Evolutionary conservation across 1,140 invertebrate species (phyloP).

Genomic region (Phortica variegata): DNA sequence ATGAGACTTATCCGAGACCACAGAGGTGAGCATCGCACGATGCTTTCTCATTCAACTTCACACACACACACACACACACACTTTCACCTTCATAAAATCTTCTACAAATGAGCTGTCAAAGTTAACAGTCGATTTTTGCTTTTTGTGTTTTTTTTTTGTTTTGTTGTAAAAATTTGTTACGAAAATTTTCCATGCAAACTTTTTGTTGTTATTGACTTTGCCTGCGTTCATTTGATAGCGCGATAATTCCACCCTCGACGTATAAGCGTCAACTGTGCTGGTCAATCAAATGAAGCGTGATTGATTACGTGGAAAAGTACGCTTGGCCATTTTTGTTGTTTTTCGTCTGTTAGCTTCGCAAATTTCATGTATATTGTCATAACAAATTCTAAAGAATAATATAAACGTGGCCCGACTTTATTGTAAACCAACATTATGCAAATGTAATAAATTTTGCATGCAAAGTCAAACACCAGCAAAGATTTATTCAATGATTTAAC

Average conservation of each 20-base stretch:
- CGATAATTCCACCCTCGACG: conserved; percentile 17
- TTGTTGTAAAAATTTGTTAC: too few relatives aligned
- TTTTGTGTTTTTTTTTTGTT: too few relatives aligned
- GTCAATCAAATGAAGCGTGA: conserved; percentile 53
- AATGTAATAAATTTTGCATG: conserved; percentile 55
- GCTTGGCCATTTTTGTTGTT: not conserved
- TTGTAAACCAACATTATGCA: conserved; percentile 54
- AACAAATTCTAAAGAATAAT: too few relatives aligned
- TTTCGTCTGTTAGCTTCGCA: not conserved
- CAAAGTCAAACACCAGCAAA: conserved; percentile 54
- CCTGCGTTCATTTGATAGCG: conserved; percentile 11
- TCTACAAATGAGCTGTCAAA: conserved; percentile 36
- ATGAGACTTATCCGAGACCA: too few relatives aligned
- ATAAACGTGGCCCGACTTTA: too few relatives aligned
- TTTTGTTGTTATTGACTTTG: too few relatives aligned
- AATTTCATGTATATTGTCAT: conserved; percentile 2
- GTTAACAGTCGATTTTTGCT: conserved; percentile 15
- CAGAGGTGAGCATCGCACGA: too few relatives aligned
- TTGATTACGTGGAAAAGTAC: conserved; percentile 47
- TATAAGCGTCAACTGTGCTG: conserved; percentile 37
- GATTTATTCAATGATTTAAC: conserved; percentile 54
- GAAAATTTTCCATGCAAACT: conserved; percentile 35
- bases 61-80: too few relatives aligned
- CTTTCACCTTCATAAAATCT: too few relatives aligned
- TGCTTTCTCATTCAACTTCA: too few relatives aligned